Evolutionary conservation across 2,797 vertebrate genomes (phyloP).

Genomic region (Orestias chungarensis): DNA sequence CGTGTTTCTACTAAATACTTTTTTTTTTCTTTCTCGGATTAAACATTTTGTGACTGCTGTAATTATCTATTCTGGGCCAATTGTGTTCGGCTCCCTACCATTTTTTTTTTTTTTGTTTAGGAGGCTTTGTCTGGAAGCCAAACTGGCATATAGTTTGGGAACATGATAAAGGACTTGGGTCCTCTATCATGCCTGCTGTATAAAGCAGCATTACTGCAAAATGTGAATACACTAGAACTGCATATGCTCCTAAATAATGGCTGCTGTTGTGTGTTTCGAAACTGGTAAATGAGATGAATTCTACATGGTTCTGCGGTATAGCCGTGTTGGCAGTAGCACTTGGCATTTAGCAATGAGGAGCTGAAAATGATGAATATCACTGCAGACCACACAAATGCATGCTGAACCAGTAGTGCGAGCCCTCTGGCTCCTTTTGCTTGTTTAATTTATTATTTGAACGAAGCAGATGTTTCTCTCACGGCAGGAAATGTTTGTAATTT

Average conservation of each 20-base stretch:
- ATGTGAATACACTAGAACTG: conserved; percentile 14
- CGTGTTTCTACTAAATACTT: neutral
- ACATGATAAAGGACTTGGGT: neutral
- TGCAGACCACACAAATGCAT: conserved; percentile 17
- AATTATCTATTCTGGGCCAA: conserved; percentile 4
- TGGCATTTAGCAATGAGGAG: conserved; percentile 20
- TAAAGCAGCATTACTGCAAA: conserved; percentile 13
- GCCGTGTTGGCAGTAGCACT: neutral
- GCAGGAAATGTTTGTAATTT: neutral
- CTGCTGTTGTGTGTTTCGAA: conserved; percentile 28
- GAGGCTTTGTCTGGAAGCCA: conserved; percentile 14
- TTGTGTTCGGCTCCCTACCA: neutral
- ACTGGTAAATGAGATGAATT: conserved; percentile 19
- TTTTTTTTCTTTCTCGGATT: conserved; percentile 7
- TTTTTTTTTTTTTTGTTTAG: neutral
- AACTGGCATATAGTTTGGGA: neutral
- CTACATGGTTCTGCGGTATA: neutral
- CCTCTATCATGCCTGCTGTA: conserved; percentile 30
- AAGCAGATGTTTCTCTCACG: neutral
- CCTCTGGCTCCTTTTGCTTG: neutral
- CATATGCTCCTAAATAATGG: conserved; percentile 25
- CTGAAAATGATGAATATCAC: conserved; percentile 25
- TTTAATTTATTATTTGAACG: conserved; percentile 19
- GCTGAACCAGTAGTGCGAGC: neutral
- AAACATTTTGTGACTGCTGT: neutral